Percentiles rank a stretch among this genome's conserved stretches.
phyloP scores from a whole-genome alignment of 2,797 vertebrate genomes.

The Todus mexicanus region DNA sequence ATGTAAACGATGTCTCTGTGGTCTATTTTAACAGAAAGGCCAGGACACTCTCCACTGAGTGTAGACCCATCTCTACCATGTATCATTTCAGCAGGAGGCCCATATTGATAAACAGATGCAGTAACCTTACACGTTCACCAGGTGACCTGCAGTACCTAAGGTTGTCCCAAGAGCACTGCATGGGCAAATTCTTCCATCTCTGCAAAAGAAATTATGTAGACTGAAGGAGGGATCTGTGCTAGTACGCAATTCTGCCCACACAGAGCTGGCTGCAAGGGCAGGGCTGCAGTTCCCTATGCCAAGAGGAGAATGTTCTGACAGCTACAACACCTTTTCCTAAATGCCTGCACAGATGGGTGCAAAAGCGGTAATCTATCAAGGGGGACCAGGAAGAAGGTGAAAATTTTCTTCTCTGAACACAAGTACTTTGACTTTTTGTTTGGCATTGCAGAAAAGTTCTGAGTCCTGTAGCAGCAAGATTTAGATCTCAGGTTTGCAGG shows the following conservation, averaged over 20 bases:
- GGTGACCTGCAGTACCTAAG: background rate
- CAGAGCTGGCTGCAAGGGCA: background rate
- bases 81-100: background rate
- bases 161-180: background rate
- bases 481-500: background rate
- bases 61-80: rapidly evolving
- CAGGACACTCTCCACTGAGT: background rate
- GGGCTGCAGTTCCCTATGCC: background rate
- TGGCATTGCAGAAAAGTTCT: background rate
- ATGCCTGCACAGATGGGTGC: background rate
- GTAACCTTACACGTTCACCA: background rate
- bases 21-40: background rate
- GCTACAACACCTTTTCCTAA: background rate
- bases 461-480: background rate
- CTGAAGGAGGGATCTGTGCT: background rate
- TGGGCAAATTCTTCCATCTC: background rate
- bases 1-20: background rate
- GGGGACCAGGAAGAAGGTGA: background rate
- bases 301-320: background rate
- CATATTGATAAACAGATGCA: background rate
- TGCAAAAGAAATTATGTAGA: background rate
- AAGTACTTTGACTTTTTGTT: background rate
- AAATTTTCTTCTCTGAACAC: background rate
- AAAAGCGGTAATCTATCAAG: background rate
- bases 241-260: background rate